Evolutionary conservation across 2,113 vertebrate species (phyloP).

Genomic region (Pomatostomus ruficeps): DNA sequence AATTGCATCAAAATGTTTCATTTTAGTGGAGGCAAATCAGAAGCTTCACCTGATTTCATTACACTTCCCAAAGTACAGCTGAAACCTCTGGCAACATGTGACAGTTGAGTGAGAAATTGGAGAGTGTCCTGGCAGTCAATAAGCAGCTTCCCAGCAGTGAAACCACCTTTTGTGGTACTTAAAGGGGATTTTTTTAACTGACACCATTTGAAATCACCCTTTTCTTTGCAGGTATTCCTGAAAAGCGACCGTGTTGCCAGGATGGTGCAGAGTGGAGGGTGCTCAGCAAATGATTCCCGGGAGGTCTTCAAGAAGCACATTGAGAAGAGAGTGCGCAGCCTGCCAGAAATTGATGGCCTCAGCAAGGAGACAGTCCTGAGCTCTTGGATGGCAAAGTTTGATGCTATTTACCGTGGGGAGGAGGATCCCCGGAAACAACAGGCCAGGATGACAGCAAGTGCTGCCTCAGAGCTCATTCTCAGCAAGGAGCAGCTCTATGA

Average conservation of each 20-base stretch:
- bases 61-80: neutral
- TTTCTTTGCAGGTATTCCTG: slow-evolving; percentile 84
- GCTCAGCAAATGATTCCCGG: slow-evolving; percentile 90
- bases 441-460: slow-evolving; percentile 91
- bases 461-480: slow-evolving; percentile 96
- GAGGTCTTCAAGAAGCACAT: slow-evolving; percentile 99
- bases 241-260: slow-evolving; percentile 94
- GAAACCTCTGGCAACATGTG: neutral
- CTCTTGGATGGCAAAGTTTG: slow-evolving; percentile 98
- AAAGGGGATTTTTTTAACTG: neutral
- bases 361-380: slow-evolving; percentile 98
- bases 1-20: neutral
- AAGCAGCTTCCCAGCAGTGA: neutral
- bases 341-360: slow-evolving; percentile 94
- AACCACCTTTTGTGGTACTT: neutral
- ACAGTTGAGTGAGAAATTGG: neutral
- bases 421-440: slow-evolving; percentile 96
- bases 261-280: slow-evolving; percentile 97
- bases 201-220: neutral
- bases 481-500: slow-evolving; percentile 99
- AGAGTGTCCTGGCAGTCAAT: neutral
- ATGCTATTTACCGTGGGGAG: slow-evolving; percentile 95
- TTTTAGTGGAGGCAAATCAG: neutral
- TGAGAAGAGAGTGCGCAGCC: slow-evolving; percentile 94
- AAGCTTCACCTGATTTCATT: neutral